phyloP scores from a whole-genome alignment of 2,113 vertebrate species.

The Festucalex cinctus region DNA sequence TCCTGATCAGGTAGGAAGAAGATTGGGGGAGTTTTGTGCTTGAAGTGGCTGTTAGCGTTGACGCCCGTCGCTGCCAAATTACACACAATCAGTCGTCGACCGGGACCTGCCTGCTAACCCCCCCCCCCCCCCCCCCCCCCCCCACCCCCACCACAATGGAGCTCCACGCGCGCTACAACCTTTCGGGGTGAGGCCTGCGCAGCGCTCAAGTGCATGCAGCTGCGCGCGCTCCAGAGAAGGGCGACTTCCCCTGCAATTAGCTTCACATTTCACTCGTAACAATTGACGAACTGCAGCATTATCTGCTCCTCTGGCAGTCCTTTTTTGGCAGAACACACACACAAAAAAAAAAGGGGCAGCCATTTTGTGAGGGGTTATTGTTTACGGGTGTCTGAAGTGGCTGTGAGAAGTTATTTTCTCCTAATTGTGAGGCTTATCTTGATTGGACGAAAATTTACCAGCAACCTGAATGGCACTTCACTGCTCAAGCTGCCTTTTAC shows the following conservation, averaged over 20 bases:
- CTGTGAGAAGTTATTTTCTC: constrained; percentile 68
- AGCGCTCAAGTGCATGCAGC: constrained; percentile 97
- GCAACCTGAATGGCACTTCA: constrained; percentile 58
- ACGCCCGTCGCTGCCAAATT: constrained; percentile 89
- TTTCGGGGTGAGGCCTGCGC: constrained; percentile 78
- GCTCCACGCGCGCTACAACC: constrained; percentile 86
- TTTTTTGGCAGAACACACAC: constrained; percentile 37
- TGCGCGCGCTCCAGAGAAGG: constrained; percentile 85
- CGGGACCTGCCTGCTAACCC: constrained; percentile 74
- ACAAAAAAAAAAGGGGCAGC: constrained; percentile 20
- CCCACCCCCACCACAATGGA: constrained; percentile 85
- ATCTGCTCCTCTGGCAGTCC: constrained; percentile 81
- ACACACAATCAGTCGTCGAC: constrained; percentile 92
- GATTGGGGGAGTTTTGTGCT: constrained; percentile 59
- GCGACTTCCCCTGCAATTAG: constrained; percentile 90
- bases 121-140: constrained; percentile 73
- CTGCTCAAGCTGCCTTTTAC: constrained; percentile 20
- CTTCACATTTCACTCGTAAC: constrained; percentile 86
- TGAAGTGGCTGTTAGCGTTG: constrained; percentile 93
- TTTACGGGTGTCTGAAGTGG: constrained; percentile 70
- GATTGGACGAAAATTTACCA: constrained; percentile 61
- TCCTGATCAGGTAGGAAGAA: constrained; percentile 79
- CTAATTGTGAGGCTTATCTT: constrained; percentile 66
- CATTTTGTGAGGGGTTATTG: constrained; percentile 53
- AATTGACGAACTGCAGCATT: constrained; percentile 80